Conservation (phyloP, 2,797 vertebrate species). For the Takifugu rubripes region DNA sequence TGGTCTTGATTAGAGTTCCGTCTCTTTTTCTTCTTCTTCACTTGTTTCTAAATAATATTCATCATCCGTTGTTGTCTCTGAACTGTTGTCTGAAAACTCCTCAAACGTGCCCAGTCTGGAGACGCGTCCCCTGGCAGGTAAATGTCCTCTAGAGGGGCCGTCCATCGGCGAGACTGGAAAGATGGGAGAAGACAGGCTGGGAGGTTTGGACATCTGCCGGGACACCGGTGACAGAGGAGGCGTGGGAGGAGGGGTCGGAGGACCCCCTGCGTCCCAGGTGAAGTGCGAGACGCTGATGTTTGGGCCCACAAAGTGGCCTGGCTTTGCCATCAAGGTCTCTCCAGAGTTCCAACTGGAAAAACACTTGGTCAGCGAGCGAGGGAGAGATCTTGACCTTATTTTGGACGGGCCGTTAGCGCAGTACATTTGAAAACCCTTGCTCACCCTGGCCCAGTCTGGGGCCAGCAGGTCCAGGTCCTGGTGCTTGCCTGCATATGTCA, state of each 20-base stretch:
- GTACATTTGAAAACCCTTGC: slow-evolving; percentile 1
- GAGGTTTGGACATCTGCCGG: slow-evolving; percentile 63
- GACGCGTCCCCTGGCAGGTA: slow-evolving; percentile 65
- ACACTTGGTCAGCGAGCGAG: slow-evolving; percentile 57
- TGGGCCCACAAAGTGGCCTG: slow-evolving; percentile 31
- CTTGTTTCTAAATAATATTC: slow-evolving; percentile 86
- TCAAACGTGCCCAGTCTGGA: slow-evolving; percentile 75
- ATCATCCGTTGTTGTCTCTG: slow-evolving; percentile 90
- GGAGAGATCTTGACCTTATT: slow-evolving; percentile 65
- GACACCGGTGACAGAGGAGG: slow-evolving; percentile 63
- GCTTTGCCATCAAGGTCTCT: slow-evolving; percentile 20
- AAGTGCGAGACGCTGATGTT: slow-evolving; percentile 46
- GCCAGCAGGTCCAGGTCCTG: slow-evolving; percentile 28
- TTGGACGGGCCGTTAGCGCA: slow-evolving; percentile 33
- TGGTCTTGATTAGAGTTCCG: slow-evolving; percentile 79
- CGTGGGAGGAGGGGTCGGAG: slow-evolving; percentile 74
- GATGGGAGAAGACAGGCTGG: slow-evolving; percentile 54
- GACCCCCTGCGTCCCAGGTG: slow-evolving; percentile 58
- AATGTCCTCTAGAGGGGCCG: slow-evolving; percentile 56
- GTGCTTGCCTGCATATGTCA: slow-evolving; percentile 23
- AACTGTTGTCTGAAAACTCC: slow-evolving; percentile 73
- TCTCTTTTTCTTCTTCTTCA: slow-evolving; percentile 83
- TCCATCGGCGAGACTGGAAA: slow-evolving; percentile 45
- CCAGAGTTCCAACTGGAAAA: slow-evolving; percentile 55
- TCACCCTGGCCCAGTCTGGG: slow-evolving; percentile 22